Conservation (phyloP, 2,113 vertebrate genomes). For the Oreocharis arfaki region DNA sequence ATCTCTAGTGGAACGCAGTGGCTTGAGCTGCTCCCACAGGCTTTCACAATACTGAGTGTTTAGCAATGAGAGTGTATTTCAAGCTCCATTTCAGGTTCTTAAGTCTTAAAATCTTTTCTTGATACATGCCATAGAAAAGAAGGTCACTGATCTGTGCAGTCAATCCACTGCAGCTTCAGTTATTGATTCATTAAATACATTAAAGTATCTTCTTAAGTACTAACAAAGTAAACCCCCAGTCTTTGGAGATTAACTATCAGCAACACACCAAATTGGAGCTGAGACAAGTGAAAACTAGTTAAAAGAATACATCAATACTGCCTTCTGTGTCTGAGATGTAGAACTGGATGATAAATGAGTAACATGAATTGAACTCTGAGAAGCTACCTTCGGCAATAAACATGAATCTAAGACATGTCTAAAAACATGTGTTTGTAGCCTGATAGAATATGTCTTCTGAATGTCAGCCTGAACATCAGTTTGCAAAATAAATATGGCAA, state of each 20-base stretch:
- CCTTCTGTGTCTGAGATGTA: not conserved
- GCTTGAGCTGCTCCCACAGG: not conserved
- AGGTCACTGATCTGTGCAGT: not conserved
- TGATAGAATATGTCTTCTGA: not conserved
- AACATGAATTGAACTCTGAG: not conserved
- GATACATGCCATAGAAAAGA: not conserved
- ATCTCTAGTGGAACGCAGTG: not conserved
- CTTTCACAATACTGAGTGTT: not conserved
- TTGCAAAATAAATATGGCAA: not conserved
- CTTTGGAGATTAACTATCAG: not conserved
- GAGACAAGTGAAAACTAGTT: not conserved
- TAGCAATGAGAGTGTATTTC: not conserved
- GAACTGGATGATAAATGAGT: not conserved
- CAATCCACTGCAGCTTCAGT: not conserved
- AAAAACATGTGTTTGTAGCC: not conserved
- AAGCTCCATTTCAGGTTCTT: not conserved
- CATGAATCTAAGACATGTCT: not conserved
- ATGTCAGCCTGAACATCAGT: not conserved
- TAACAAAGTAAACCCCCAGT: not conserved
- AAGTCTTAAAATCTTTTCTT: not conserved
- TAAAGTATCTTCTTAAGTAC: not conserved
- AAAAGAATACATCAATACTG: not conserved
- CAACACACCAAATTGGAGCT: not conserved
- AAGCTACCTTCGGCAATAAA: not conserved
- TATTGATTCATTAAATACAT: conserved; percentile 21